phyloP scores from a whole-genome alignment of 2,797 vertebrate genomes.

The Fundulus diaphanus region DNA sequence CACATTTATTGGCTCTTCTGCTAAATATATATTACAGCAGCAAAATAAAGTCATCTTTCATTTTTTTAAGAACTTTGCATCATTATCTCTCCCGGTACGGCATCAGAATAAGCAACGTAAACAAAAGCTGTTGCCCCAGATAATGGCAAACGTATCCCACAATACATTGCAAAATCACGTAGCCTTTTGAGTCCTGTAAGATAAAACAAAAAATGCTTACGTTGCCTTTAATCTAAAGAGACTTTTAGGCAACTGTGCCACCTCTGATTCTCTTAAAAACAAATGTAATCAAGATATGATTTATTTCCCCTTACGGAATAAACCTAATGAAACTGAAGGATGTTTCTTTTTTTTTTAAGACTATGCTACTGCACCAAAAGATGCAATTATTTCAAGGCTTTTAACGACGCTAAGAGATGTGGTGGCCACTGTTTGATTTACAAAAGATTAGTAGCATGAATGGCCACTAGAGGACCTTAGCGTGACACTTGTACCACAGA shows the following conservation, averaged over 20 bases:
- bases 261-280: not conserved
- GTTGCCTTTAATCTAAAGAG: too few species aligned
- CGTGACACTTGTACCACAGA: not conserved
- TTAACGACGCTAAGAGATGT: not conserved
- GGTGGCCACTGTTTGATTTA: not conserved
- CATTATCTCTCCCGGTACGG: too few species aligned
- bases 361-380: not conserved
- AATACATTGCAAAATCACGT: too few species aligned
- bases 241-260: not conserved
- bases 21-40: not conserved
- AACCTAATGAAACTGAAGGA: not conserved
- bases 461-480: constrained; percentile 30
- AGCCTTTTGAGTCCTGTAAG: too few species aligned
- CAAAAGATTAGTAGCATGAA: not conserved
- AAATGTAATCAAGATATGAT: not conserved
- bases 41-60: not conserved
- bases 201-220: too few species aligned
- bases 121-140: too few species aligned
- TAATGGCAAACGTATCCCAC: too few species aligned
- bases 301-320: not conserved
- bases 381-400: not conserved
- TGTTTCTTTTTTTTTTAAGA: not conserved
- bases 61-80: too few species aligned
- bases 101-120: too few species aligned
- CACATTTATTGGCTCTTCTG: not conserved